These are phyloP conservation scores for Drosophila eohydei DNA, from an alignment of 2,888 invertebrate genomes.

Conservation along the genomic window DNA sequence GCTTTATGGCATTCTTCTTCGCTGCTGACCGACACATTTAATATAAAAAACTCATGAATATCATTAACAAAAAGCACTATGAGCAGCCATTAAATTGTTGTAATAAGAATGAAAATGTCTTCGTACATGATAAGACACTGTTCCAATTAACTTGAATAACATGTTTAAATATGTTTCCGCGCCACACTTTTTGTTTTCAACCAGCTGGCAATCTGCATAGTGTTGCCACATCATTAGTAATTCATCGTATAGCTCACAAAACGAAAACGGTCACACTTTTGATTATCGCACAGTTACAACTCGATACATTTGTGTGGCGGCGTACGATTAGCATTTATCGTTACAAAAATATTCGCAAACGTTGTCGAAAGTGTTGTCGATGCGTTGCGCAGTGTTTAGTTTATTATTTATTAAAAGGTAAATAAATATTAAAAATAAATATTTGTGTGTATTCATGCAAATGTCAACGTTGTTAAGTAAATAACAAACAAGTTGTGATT, in stretches of 20 bases:
- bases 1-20: constrained; percentile 50
- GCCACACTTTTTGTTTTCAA: not conserved
- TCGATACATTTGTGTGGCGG: constrained; percentile 8
- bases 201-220: constrained; percentile 1
- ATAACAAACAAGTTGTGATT: not conserved
- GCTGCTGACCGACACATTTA: constrained; percentile 36
- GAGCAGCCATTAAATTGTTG: constrained; percentile 47
- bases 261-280: constrained; percentile 8
- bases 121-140: constrained; percentile 29
- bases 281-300: not conserved
- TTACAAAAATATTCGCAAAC: constrained; percentile 17
- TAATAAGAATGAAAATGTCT: constrained; percentile 44
- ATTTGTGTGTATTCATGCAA: not conserved
- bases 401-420: constrained; percentile 56
- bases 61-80: constrained; percentile 54
- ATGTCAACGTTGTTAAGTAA: not conserved
- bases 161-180: constrained; percentile 30
- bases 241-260: not conserved
- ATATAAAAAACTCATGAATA: constrained; percentile 73
- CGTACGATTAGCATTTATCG: constrained; percentile 20
- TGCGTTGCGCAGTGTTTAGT: constrained; percentile 30
- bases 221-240: constrained; percentile 17
- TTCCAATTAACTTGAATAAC: constrained; percentile 16
- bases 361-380: constrained; percentile 39
- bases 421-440: constrained; percentile 47